phyloP scores from a whole-genome alignment of 1,140 invertebrate species.

The Drosophila pallidifrons region DNA sequence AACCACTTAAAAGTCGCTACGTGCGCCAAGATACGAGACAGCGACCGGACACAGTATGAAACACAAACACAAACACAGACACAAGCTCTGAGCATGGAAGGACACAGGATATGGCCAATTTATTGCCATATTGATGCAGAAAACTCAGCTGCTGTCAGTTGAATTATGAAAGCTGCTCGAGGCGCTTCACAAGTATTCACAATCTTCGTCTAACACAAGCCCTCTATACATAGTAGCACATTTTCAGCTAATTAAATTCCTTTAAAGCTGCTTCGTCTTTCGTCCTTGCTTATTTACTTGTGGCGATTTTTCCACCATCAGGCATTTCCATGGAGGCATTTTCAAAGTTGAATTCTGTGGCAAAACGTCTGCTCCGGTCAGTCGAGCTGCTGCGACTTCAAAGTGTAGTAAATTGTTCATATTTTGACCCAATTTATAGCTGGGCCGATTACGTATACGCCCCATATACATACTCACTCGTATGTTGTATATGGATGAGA shows the following conservation, averaged over 20 bases:
- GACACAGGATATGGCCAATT: slow-evolving; percentile 43
- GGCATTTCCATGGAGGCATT: slow-evolving; percentile 28
- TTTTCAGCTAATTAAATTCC: slow-evolving; percentile 37
- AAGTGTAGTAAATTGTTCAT: slow-evolving; percentile 54
- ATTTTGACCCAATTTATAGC: slow-evolving; percentile 76
- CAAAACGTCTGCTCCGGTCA: not conserved
- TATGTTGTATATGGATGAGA: slow-evolving; percentile 19
- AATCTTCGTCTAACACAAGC: not conserved
- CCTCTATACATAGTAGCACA: not conserved
- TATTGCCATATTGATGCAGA: slow-evolving; percentile 73
- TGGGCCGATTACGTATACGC: slow-evolving; percentile 11
- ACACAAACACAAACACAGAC: not conserved
- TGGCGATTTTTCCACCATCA: not conserved
- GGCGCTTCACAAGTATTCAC: slow-evolving; percentile 1
- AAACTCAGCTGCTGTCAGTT: slow-evolving; percentile 70
- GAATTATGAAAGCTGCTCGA: slow-evolving; percentile 68
- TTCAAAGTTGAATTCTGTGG: slow-evolving; percentile 48
- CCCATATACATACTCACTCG: not conserved
- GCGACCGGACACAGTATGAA: slow-evolving; percentile 24
- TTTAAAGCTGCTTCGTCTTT: slow-evolving; percentile 1
- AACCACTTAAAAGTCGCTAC: slow-evolving; percentile 70
- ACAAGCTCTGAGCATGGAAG: not conserved
- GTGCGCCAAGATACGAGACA: slow-evolving; percentile 29
- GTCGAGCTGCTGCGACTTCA: slow-evolving; percentile 51
- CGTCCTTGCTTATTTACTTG: not conserved